These are phyloP conservation scores for Anisognathus igniventris DNA, from an alignment of 2,797 vertebrate species.

Conservation along the genomic window DNA sequence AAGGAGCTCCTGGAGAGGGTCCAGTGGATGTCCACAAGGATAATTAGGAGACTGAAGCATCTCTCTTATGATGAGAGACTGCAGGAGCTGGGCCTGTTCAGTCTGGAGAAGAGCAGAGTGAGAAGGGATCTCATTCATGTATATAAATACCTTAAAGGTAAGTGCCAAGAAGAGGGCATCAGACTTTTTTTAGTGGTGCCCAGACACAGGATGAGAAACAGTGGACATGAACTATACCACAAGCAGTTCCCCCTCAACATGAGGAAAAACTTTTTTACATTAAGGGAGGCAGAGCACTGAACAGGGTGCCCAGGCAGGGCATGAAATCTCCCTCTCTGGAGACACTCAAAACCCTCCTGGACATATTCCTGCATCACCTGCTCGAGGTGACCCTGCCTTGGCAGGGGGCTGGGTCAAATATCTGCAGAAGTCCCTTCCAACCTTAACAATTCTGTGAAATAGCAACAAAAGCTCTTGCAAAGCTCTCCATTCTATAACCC, in stretches of 20 bases:
- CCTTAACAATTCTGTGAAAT: not conserved
- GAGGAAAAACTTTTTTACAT: not conserved
- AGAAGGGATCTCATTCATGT: not conserved
- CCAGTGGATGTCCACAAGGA: not conserved
- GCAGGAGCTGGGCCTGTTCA: not conserved
- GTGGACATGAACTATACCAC: not conserved
- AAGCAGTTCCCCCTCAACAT: not conserved
- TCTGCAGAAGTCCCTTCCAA: not conserved
- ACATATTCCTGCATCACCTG: not conserved
- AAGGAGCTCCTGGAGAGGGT: not conserved
- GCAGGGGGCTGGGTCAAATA: not conserved
- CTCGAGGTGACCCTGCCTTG: not conserved
- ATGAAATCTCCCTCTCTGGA: not conserved
- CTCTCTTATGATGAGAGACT: not conserved
- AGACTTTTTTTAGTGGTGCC: not conserved
- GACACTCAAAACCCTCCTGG: not conserved
- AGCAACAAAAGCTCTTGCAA: not conserved
- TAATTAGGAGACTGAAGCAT: not conserved
- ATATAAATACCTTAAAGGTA: not conserved
- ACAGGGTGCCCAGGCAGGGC: fast-evolving
- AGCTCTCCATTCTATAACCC: not conserved
- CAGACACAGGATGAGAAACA: not conserved
- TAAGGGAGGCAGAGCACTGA: not conserved
- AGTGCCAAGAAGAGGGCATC: not conserved
- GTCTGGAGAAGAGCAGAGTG: not conserved